Evolutionary conservation across 2,797 vertebrate genomes (phyloP).

Genomic region (Megalops cyprinoides): DNA sequence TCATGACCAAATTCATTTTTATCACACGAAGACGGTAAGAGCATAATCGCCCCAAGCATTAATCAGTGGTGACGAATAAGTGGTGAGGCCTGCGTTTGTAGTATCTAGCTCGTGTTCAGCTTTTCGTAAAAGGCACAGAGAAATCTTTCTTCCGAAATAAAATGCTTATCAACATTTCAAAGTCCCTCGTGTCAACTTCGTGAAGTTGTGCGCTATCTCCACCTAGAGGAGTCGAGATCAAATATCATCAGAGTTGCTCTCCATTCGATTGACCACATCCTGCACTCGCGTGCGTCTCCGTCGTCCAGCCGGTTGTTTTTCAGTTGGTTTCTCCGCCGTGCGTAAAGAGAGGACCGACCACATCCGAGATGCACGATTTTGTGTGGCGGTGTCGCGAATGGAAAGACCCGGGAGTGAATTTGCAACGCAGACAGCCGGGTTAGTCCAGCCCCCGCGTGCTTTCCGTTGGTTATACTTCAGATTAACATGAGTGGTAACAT

Average conservation of each 20-base stretch:
- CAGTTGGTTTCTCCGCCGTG: neutral
- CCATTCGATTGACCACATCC: neutral
- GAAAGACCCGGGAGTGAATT: neutral
- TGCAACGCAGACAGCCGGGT: neutral
- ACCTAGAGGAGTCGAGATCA: slow-evolving; percentile 76
- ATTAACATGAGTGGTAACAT: neutral
- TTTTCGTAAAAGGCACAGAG: neutral
- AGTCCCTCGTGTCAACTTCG: slow-evolving; percentile 36
- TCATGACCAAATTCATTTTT: no score
- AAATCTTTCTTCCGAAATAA: neutral
- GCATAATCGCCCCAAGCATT: no score
- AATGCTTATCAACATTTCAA: neutral
- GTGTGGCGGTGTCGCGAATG: neutral
- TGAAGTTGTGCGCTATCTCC: slow-evolving; percentile 78
- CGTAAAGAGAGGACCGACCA: neutral
- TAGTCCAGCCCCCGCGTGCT: neutral
- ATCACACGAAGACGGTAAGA: no score
- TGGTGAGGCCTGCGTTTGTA: neutral
- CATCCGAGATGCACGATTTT: neutral
- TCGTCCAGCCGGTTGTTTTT: slow-evolving; percentile 1
- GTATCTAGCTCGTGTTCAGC: neutral
- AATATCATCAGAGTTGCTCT: slow-evolving; percentile 43
- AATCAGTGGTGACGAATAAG: neutral
- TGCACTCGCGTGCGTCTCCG: neutral
- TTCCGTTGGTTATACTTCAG: neutral